phyloP scores from a whole-genome alignment of 1,140 invertebrate genomes.

The Ephestia elutella region DNA sequence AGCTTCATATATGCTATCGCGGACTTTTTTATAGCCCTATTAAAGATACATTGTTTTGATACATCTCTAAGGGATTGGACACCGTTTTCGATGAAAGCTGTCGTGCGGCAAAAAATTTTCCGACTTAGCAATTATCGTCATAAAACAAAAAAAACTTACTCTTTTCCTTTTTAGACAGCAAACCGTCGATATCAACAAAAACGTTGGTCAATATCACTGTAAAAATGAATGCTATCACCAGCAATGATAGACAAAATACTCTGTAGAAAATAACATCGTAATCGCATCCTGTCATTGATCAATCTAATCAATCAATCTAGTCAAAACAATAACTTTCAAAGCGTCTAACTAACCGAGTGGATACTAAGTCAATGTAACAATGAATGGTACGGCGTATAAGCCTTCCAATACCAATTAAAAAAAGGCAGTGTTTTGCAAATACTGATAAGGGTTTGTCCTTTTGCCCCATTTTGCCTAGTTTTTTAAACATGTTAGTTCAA shows the following conservation, averaged over 20 bases:
- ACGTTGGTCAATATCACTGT: conserved; percentile 54
- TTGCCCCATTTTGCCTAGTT: not conserved
- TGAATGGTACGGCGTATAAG: not conserved
- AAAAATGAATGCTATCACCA: conserved; percentile 44
- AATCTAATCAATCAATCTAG: not conserved
- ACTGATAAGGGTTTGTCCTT: not conserved
- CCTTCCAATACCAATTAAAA: too few relatives aligned
- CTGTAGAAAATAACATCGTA: conserved; percentile 52
- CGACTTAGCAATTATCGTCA: too few relatives aligned
- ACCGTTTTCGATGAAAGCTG: too few relatives aligned
- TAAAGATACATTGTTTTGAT: too few relatives aligned
- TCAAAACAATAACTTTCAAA: not conserved
- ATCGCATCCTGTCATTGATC: conserved; percentile 43
- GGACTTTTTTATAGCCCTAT: too few relatives aligned
- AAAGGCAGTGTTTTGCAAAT: not conserved
- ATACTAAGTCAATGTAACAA: not conserved
- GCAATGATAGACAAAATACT: conserved; percentile 44
- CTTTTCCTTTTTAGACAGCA: conserved; percentile 36
- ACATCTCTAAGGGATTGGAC: too few relatives aligned
- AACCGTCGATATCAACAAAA: conserved; percentile 53
- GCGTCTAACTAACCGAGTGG: too few relatives aligned
- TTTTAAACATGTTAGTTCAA: too few relatives aligned
- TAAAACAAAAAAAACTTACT: conserved; percentile 21
- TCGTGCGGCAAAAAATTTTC: too few relatives aligned
- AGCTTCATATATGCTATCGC: too few relatives aligned